Percentiles rank a stretch among this genome's conserved stretches.
Conservation (phyloP, 2,113 vertebrate genomes). For the Dendrocopos noguchii region DNA sequence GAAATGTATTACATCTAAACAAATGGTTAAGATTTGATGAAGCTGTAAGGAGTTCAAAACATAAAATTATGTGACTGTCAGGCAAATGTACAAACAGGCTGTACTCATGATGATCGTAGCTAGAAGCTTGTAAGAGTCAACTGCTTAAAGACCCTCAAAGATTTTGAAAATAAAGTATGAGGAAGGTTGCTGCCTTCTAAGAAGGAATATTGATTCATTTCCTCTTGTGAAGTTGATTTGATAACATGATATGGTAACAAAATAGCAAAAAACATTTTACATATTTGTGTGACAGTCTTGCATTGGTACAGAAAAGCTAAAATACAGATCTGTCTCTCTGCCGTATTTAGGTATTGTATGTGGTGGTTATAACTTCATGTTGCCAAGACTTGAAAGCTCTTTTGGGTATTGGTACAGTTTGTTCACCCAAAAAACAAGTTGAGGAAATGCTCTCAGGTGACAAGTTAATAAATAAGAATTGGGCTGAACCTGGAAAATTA, state of each 20-base stretch:
- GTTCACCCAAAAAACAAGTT: neutral
- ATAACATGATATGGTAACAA: neutral
- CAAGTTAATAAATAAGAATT: constrained; percentile 7
- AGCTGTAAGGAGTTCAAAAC: neutral
- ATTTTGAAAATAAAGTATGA: neutral
- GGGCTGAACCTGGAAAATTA: neutral
- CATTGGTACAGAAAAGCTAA: neutral
- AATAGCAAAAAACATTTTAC: neutral
- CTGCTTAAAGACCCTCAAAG: neutral
- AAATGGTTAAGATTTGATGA: neutral
- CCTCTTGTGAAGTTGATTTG: neutral
- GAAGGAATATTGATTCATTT: neutral
- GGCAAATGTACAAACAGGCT: neutral
- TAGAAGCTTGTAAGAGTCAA: neutral
- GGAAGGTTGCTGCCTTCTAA: neutral
- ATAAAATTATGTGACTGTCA: neutral
- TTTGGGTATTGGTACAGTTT: neutral
- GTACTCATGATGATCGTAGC: neutral
- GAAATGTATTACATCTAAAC: neutral
- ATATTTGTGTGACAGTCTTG: neutral
- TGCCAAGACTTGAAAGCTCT: neutral
- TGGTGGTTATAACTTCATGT: neutral
- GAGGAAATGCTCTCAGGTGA: neutral
- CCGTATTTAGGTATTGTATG: neutral
- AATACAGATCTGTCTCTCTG: neutral